These are phyloP conservation scores for Parapsyche elsis DNA, from an alignment of 1,140 invertebrate species.

Conservation along the genomic window DNA sequence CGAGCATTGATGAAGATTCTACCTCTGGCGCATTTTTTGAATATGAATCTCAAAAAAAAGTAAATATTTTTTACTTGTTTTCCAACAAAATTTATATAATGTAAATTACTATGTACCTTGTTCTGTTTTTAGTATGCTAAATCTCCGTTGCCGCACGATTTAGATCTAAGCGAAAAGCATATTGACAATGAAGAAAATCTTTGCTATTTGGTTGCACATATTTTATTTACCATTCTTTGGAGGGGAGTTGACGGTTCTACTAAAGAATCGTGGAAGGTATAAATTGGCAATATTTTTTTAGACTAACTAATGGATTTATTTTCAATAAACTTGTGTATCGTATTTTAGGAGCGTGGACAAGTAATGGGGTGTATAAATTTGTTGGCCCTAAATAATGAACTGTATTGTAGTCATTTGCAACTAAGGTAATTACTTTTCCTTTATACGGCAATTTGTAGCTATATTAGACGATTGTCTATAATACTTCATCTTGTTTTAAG, in stretches of 20 bases:
- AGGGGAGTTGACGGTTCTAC: conserved; percentile 71
- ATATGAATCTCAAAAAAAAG: conserved; percentile 38
- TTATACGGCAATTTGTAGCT: background rate
- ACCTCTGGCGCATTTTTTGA: conserved; percentile 37
- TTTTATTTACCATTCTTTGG: conserved; percentile 73
- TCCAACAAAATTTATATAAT: background rate
- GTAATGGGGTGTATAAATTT: conserved; percentile 73
- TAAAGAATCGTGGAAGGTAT: conserved; percentile 70
- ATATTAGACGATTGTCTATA: background rate
- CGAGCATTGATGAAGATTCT: conserved; percentile 49
- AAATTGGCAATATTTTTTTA: conserved; percentile 18
- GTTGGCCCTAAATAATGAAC: conserved; percentile 70
- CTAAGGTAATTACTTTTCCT: conserved; percentile 58
- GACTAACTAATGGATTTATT: conserved; percentile 24
- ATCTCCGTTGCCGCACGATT: conserved; percentile 31
- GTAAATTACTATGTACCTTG: background rate
- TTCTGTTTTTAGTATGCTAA: background rate
- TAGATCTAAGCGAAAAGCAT: conserved; percentile 54
- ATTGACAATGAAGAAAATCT: conserved; percentile 69
- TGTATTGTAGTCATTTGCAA: conserved; percentile 70
- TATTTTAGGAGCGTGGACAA: conserved; percentile 69
- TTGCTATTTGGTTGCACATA: conserved; percentile 70
- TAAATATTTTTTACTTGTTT: conserved; percentile 2
- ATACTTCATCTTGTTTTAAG: conserved; percentile 57
- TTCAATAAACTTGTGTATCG: conserved; percentile 11